Evolutionary conservation across 2,888 invertebrate genomes (phyloP).

Genomic region (Lasiommata megera): DNA sequence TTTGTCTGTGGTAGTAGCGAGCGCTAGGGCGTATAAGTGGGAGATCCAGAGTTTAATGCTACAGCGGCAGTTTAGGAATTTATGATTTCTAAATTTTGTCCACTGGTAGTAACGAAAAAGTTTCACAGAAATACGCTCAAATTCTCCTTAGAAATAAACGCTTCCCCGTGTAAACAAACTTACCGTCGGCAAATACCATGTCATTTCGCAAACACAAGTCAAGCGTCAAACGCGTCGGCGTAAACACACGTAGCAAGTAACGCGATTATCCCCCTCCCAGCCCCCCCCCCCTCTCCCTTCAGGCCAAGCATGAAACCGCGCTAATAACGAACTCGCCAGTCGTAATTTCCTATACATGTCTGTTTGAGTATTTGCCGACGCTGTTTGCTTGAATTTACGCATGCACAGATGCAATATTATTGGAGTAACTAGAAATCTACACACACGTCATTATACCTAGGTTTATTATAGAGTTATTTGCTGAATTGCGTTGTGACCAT

Average conservation of each 20-base stretch:
- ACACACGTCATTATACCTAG: no score
- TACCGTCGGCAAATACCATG: conserved; percentile 13
- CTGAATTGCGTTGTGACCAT: no score
- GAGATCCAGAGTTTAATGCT: no score
- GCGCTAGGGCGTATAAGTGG: no score
- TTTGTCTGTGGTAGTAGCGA: no score
- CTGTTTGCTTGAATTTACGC: conserved; percentile 12
- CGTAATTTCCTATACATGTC: conserved; percentile 49
- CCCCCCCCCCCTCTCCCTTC: conserved; percentile 18
- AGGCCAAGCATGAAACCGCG: conserved; percentile 39
- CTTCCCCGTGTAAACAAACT: conserved; percentile 11
- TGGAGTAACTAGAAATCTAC: background rate
- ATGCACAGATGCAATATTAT: conserved; percentile 12
- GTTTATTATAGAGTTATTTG: no score
- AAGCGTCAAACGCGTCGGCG: conserved; percentile 25
- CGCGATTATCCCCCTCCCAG: conserved; percentile 29
- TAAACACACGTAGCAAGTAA: conserved; percentile 30
- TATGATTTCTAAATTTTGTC: no score
- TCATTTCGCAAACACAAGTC: conserved; percentile 25
- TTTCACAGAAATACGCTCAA: background rate
- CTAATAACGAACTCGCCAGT: conserved; percentile 53
- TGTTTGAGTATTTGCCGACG: conserved; percentile 35
- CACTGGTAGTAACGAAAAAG: background rate
- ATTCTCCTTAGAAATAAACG: conserved; percentile 11
- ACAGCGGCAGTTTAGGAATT: no score